Conservation (phyloP, 1,140 invertebrate species). For the Drosophila ogumai region DNA sequence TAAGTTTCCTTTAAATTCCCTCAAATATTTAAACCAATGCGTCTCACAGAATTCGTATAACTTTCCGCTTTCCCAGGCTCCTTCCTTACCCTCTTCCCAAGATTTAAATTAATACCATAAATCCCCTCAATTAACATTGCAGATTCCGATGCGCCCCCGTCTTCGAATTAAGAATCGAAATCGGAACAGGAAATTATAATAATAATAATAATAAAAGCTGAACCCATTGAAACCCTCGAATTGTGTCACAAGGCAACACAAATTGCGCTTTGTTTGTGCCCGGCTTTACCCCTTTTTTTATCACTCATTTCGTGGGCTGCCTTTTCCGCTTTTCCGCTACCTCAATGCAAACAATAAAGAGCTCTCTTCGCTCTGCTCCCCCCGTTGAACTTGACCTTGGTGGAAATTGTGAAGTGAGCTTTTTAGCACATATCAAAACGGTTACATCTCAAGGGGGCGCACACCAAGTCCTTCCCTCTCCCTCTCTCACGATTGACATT, state of each 20-base stretch:
- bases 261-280: conserved; percentile 37
- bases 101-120: background rate
- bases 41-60: background rate
- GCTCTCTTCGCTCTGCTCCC: conserved; percentile 9
- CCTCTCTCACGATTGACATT: conserved; percentile 59
- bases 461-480: conserved; percentile 6
- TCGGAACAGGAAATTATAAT: conserved; percentile 1
- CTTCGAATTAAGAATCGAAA: conserved; percentile 4
- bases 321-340: conserved; percentile 49
- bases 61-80: background rate
- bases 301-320: conserved; percentile 46
- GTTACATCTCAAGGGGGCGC: conserved; percentile 75
- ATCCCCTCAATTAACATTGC: conserved; percentile 19
- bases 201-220: conserved; percentile 20
- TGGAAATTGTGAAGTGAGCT: conserved; percentile 80
- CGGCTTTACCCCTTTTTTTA: conserved; percentile 50
- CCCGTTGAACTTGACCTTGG: conserved; percentile 79
- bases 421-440: conserved; percentile 81
- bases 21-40: background rate
- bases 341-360: conserved; percentile 75
- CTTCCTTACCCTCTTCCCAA: background rate
- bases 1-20: background rate
- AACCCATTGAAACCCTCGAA: conserved; percentile 20
- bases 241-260: conserved; percentile 60
- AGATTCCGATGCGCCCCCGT: conserved; percentile 35